These are phyloP conservation scores for Dufourea novaeangliae DNA, from an alignment of 1,140 invertebrate species.

Conservation along the genomic window DNA sequence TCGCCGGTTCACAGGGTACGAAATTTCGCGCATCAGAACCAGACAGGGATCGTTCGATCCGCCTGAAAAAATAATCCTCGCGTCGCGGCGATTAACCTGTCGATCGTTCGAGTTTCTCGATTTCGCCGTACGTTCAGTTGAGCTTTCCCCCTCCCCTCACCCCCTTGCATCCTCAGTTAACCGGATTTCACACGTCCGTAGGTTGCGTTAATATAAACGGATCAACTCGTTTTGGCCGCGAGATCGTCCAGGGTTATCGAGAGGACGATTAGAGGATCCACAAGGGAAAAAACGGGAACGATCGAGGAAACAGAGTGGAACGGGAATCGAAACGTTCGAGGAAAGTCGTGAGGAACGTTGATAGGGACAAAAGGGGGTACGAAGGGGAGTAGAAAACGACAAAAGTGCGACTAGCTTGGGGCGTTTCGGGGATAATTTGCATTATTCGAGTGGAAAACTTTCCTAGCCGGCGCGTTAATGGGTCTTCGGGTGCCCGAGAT, in stretches of 20 bases:
- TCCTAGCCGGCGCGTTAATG: conserved; percentile 57
- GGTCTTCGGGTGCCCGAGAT: conserved; percentile 57
- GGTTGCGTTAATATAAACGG: conserved; percentile 56
- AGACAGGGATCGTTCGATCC: not conserved
- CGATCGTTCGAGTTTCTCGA: not conserved
- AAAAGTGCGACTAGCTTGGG: conserved; percentile 26
- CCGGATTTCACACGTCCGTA: conserved; percentile 57
- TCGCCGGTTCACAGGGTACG: not conserved
- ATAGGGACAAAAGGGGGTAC: not conserved
- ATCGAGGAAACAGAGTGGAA: not conserved
- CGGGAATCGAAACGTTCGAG: conserved; percentile 16
- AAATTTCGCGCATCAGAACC: not conserved
- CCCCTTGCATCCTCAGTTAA: too few relatives aligned
- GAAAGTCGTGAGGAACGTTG: not conserved
- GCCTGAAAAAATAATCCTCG: conserved; percentile 17
- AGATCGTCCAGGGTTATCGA: conserved; percentile 42
- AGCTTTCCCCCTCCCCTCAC: conserved; percentile 4
- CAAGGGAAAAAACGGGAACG: not conserved
- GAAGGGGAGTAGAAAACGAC: not conserved
- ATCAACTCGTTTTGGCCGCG: conserved; percentile 55
- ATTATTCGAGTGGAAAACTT: conserved; percentile 62
- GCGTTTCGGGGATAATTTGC: conserved; percentile 64
- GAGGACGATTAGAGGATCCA: conserved; percentile 49
- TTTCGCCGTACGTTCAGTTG: not conserved
- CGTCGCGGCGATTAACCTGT: not conserved